phyloP scores from a whole-genome alignment of 2,797 vertebrate species.

The Platalea minor region DNA sequence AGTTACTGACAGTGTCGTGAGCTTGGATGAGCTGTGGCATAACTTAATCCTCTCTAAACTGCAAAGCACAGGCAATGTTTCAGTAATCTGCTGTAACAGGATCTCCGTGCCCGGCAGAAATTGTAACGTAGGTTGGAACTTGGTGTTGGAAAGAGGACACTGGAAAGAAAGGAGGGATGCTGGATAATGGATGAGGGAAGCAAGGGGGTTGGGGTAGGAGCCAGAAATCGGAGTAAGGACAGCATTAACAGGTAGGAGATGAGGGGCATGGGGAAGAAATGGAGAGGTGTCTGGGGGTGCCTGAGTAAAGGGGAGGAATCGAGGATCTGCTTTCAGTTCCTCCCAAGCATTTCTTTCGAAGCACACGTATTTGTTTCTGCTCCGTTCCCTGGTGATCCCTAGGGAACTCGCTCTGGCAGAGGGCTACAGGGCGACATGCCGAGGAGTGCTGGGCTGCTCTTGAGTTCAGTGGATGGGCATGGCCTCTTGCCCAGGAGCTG shows the following conservation, averaged over 20 bases:
- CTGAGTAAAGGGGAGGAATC: not conserved
- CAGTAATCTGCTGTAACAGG: not conserved
- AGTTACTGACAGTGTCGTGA: not conserved
- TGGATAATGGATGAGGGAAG: not conserved
- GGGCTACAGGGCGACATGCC: not conserved
- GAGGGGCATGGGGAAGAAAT: not conserved
- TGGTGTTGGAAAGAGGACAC: not conserved
- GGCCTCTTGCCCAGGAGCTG: not conserved
- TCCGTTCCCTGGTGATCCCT: not conserved
- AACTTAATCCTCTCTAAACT: not conserved
- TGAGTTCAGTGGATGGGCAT: not conserved
- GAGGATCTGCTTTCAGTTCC: not conserved
- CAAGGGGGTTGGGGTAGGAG: not conserved
- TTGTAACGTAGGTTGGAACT: not conserved
- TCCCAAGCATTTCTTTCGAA: not conserved
- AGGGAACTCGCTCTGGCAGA: not conserved
- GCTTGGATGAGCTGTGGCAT: not conserved
- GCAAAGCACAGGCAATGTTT: not conserved
- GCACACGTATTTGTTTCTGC: fast-evolving
- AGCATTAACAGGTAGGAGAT: not conserved
- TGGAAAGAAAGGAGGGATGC: not conserved
- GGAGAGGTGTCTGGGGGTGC: not conserved
- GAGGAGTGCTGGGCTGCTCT: not conserved
- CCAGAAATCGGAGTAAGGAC: not conserved
- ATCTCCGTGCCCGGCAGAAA: not conserved